Evolutionary conservation across 2,113 vertebrate species (phyloP).

Genomic region (Notechis scutatus): DNA sequence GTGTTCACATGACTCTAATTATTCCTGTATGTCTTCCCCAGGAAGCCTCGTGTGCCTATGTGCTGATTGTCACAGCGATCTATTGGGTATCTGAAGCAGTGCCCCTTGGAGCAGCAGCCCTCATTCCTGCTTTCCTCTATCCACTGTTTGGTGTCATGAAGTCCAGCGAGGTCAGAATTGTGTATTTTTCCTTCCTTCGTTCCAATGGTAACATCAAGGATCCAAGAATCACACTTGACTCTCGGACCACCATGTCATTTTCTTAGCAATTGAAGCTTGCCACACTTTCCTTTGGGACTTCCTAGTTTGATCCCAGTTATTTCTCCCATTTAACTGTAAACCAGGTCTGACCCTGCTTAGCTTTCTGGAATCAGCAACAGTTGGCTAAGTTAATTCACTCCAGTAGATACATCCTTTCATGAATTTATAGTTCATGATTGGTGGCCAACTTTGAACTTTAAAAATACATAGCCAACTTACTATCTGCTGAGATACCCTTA

Average conservation of each 20-base stretch:
- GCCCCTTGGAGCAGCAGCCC: constrained; percentile 90
- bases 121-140: constrained; percentile 95
- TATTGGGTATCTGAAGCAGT: constrained; percentile 97
- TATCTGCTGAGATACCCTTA: too few species aligned
- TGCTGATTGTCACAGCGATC: constrained; percentile 89
- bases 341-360: not conserved
- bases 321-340: not conserved
- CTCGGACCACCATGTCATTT: not conserved
- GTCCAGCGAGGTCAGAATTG: constrained; percentile 87
- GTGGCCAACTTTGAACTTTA: not conserved
- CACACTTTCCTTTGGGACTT: not conserved
- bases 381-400: not conserved
- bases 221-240: not conserved
- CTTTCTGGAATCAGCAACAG: not conserved
- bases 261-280: not conserved
- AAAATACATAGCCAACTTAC: not conserved
- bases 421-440: not conserved
- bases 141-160: constrained; percentile 95
- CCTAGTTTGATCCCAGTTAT: not conserved
- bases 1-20: not conserved
- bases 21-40: constrained; percentile 48
- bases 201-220: not conserved
- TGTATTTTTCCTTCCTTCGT: not conserved
- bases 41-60: constrained; percentile 93
- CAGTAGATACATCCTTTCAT: not conserved